phyloP scores from a whole-genome alignment of 2,888 invertebrate genomes.

The Oligia strigilis region DNA sequence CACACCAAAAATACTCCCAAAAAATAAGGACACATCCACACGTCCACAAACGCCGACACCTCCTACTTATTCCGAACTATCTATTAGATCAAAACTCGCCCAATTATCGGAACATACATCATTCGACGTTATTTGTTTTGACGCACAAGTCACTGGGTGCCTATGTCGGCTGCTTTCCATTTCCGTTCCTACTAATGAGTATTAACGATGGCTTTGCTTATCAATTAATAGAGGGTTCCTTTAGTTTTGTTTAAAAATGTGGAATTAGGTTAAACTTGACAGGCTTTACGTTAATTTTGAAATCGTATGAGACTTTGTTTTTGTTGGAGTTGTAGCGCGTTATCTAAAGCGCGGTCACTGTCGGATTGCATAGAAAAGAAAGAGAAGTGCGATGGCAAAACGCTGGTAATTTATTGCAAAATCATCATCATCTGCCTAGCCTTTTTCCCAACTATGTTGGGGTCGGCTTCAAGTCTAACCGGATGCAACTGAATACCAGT shows the following conservation, averaged over 20 bases:
- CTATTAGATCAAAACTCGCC: slow-evolving; percentile 80
- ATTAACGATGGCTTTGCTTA: slow-evolving; percentile 63
- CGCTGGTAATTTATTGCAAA: no score
- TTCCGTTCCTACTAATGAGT: slow-evolving; percentile 68
- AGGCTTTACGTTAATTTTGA: slow-evolving; percentile 17
- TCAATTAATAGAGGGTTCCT: slow-evolving; percentile 58
- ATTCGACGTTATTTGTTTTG: slow-evolving; percentile 86
- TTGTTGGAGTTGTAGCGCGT: neutral
- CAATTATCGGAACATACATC: slow-evolving; percentile 87
- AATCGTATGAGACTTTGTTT: slow-evolving; percentile 10
- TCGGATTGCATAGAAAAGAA: no score
- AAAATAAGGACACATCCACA: slow-evolving; percentile 40
- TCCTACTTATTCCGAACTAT: slow-evolving; percentile 74
- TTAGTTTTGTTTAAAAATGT: slow-evolving; percentile 47
- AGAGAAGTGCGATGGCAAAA: no score
- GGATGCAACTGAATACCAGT: no score
- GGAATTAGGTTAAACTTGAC: slow-evolving; percentile 45
- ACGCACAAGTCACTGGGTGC: slow-evolving; percentile 71
- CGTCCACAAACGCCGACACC: slow-evolving; percentile 13
- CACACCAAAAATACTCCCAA: neutral
- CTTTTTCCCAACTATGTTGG: no score
- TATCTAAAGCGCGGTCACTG: neutral
- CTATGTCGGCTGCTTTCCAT: slow-evolving; percentile 59
- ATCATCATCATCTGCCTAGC: no score
- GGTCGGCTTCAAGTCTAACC: no score